Percentiles rank a stretch among this genome's conserved stretches.
phyloP scores from a whole-genome alignment of 1,140 invertebrate genomes.

The Drosophila prosaltans region DNA sequence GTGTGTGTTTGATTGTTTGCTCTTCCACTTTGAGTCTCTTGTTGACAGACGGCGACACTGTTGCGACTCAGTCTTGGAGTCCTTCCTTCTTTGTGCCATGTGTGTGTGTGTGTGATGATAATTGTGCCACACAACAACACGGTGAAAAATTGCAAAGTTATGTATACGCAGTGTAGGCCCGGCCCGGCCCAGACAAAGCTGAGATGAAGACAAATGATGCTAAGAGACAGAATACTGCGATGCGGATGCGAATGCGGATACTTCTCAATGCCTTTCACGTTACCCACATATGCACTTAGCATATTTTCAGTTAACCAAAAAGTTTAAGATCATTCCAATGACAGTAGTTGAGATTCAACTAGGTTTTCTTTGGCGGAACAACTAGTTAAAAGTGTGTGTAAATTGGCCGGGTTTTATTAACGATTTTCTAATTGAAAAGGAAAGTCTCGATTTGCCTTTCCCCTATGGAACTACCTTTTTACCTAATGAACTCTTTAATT shows the following conservation, averaged over 20 bases:
- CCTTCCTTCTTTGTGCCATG: background rate
- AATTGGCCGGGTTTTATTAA: no score
- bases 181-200: conserved; percentile 37
- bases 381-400: no score
- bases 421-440: no score
- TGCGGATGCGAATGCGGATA: background rate
- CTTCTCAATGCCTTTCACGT: background rate
- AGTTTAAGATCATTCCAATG: background rate
- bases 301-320: conserved; percentile 9
- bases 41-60: conserved; percentile 6
- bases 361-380: no score
- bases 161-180: conserved; percentile 59
- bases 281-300: background rate
- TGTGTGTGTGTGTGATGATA: background rate
- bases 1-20: conserved; percentile 37
- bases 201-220: conserved; percentile 66
- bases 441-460: no score
- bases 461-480: no score
- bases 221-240: conserved; percentile 19
- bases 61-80: background rate
- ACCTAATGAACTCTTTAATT: no score
- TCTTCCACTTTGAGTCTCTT: conserved; percentile 8
- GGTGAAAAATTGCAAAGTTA: conserved; percentile 53
- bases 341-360: no score
- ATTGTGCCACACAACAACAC: conserved; percentile 20